These are phyloP conservation scores for Enteromius paludinosus DNA, from an alignment of 2,797 vertebrate genomes.

Conservation along the genomic window DNA sequence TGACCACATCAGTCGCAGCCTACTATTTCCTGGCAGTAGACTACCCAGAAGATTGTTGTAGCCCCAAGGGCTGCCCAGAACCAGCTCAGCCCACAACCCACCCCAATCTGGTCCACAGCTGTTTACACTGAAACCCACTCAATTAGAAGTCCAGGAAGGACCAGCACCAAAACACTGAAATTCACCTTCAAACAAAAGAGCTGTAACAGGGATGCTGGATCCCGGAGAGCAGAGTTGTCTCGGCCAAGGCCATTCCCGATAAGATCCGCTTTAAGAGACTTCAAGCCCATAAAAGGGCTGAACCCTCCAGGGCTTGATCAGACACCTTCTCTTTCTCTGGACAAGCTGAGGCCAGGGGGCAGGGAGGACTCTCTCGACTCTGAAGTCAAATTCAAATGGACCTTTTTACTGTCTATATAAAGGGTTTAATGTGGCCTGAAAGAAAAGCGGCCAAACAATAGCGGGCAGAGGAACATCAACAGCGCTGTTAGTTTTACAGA, in stretches of 20 bases:
- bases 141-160: constrained; percentile 49
- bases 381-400: constrained; percentile 76
- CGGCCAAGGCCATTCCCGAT: constrained; percentile 25
- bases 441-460: constrained; percentile 64
- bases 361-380: constrained; percentile 62
- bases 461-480: constrained; percentile 68
- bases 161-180: constrained; percentile 61
- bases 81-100: constrained; percentile 70
- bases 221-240: constrained; percentile 10
- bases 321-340: constrained; percentile 48
- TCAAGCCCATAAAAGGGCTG: constrained; percentile 45
- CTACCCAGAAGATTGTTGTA: constrained; percentile 65
- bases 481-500: constrained; percentile 76
- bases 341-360: constrained; percentile 48
- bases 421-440: constrained; percentile 67
- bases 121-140: constrained; percentile 37
- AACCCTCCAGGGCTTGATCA: constrained; percentile 50
- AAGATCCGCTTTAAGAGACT: constrained; percentile 27
- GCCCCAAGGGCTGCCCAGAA: constrained; percentile 70
- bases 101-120: constrained; percentile 65
- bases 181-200: not conserved
- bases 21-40: constrained; percentile 83
- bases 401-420: constrained; percentile 67
- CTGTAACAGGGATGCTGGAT: constrained; percentile 18
- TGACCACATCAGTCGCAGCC: constrained; percentile 94